Conservation (phyloP, 1,140 invertebrate genomes). For the Stratiolaelaps scimitus region DNA sequence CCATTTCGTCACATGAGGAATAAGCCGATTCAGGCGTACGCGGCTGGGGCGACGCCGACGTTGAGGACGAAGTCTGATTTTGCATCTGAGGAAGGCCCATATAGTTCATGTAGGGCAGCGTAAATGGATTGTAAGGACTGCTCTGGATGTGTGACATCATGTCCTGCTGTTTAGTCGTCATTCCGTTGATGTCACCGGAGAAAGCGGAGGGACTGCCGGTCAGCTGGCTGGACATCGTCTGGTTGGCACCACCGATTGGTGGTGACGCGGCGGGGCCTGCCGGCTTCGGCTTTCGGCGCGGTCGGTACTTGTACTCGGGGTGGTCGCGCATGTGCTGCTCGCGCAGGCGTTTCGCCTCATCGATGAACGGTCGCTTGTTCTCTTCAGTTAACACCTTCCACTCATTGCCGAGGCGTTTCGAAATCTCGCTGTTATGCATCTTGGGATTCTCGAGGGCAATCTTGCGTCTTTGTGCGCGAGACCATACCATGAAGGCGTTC, state of each 20-base stretch:
- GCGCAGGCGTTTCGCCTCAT: constrained; percentile 44
- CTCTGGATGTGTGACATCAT: constrained; percentile 1
- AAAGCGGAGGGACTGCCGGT: background rate
- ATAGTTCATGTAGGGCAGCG: constrained; percentile 23
- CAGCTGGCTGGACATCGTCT: background rate
- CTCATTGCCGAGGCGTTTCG: constrained; percentile 45
- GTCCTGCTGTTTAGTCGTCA: background rate
- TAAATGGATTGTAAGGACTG: constrained; percentile 19
- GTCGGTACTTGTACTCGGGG: constrained; percentile 43
- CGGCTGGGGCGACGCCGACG: background rate
- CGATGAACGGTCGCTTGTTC: constrained; percentile 49
- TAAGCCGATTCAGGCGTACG: constrained; percentile 12
- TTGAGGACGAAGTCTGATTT: background rate
- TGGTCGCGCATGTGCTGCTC: constrained; percentile 41
- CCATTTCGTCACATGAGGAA: constrained; percentile 10
- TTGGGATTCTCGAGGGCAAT: constrained; percentile 36
- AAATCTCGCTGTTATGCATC: constrained; percentile 45
- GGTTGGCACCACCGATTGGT: background rate
- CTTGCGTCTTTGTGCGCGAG: constrained; percentile 40
- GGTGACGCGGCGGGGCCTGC: constrained; percentile 35
- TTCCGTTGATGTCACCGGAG: background rate
- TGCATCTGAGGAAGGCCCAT: background rate
- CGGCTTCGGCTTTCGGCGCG: constrained; percentile 40
- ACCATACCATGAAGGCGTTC: constrained; percentile 99
- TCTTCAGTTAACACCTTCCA: constrained; percentile 44